These are phyloP conservation scores for Mactra quadrangularis DNA, from an alignment of 1,140 invertebrate genomes.

Conservation along the genomic window DNA sequence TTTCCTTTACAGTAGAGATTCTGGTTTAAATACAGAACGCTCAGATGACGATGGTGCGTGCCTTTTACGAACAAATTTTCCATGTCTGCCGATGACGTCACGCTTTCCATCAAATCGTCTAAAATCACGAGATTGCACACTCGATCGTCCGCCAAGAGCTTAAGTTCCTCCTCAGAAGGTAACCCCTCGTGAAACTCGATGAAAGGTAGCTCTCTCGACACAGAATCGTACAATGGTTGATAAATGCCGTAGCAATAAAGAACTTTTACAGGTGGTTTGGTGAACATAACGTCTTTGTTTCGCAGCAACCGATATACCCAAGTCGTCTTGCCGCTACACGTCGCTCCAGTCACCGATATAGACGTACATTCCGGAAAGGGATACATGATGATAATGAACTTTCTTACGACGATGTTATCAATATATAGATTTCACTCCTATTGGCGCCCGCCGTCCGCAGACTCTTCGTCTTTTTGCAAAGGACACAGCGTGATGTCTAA, in stretches of 20 bases:
- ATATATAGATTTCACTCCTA: no score
- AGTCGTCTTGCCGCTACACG: conserved; percentile 14
- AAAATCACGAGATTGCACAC: conserved; percentile 21
- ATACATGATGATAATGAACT: no score
- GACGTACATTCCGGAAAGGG: not conserved
- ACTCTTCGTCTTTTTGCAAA: no score
- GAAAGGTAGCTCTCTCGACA: conserved; percentile 28
- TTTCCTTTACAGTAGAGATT: conserved; percentile 38
- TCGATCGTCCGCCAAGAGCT: not conserved
- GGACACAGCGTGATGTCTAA: conserved; percentile 28
- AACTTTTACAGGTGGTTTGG: conserved; percentile 7
- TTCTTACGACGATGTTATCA: no score
- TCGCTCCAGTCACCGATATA: not conserved
- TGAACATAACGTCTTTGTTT: conserved; percentile 29
- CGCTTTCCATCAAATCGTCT: conserved; percentile 4
- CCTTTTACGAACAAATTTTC: conserved; percentile 17
- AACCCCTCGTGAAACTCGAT: conserved; percentile 9
- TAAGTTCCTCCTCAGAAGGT: conserved; percentile 6
- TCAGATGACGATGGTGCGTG: conserved; percentile 27
- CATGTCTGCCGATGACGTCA: not conserved
- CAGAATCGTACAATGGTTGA: conserved; percentile 23
- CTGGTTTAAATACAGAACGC: conserved; percentile 31
- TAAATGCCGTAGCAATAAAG: conserved; percentile 50
- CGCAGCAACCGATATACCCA: conserved; percentile 15
- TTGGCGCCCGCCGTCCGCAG: no score